Conservation (phyloP, 1,140 invertebrate species). For the Bombus affinis region DNA sequence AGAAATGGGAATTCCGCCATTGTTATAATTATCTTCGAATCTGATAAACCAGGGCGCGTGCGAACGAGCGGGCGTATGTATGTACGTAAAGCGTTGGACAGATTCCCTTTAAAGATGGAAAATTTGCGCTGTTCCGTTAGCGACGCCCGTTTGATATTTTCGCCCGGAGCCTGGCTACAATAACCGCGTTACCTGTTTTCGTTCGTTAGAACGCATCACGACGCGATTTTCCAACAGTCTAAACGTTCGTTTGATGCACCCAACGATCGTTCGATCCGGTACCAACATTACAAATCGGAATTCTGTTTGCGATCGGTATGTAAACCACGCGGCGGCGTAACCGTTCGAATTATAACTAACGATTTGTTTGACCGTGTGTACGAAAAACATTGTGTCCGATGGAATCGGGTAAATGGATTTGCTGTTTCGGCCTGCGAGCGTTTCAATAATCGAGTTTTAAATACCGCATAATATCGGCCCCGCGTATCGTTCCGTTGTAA, state of each 20-base stretch:
- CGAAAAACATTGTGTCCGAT: constrained; percentile 20
- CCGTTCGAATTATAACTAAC: constrained; percentile 40
- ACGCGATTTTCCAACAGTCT: constrained; percentile 3
- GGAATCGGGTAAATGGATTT: constrained; percentile 31
- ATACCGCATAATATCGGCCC: constrained; percentile 44
- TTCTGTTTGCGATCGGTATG: constrained; percentile 37
- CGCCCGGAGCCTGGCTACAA: not conserved
- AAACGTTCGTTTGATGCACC: constrained; percentile 14
- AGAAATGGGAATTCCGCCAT: not conserved
- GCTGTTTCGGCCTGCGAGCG: not conserved
- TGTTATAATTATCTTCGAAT: constrained; percentile 6
- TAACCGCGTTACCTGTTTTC: constrained; percentile 11
- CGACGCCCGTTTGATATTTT: constrained; percentile 4
- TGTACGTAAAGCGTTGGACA: no score
- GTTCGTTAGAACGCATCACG: not conserved
- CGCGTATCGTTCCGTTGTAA: constrained; percentile 27
- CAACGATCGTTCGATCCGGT: not conserved
- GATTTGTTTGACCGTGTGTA: constrained; percentile 13
- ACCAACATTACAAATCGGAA: constrained; percentile 15
- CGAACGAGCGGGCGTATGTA: no score
- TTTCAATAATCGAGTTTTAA: constrained; percentile 56
- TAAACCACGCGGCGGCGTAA: constrained; percentile 17
- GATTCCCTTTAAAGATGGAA: not conserved
- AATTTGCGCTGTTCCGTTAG: not conserved
- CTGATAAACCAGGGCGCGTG: not conserved